Conservation (phyloP, 2,888 invertebrate genomes). For the Sclerodermus sp. region DNA sequence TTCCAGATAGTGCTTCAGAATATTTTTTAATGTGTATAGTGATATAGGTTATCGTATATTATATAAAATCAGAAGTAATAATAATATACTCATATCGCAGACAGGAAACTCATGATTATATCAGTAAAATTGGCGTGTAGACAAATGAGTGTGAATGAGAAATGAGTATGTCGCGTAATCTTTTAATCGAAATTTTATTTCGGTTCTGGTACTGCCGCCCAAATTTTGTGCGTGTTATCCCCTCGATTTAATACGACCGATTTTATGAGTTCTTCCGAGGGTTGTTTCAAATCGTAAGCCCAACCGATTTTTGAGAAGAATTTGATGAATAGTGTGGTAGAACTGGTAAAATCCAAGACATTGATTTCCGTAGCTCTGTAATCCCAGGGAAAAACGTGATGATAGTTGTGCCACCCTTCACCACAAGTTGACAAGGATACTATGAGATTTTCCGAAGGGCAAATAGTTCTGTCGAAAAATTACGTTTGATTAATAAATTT, state of each 20-base stretch:
- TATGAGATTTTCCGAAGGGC: slow-evolving; percentile 33
- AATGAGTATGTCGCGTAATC: background rate
- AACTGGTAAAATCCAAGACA: slow-evolving; percentile 65
- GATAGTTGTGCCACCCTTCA: slow-evolving; percentile 69
- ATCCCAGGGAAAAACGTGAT: slow-evolving; percentile 91
- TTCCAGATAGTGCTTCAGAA: too few relatives aligned
- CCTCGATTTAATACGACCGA: slow-evolving; percentile 62
- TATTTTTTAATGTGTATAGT: too few relatives aligned
- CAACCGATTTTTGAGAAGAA: slow-evolving; percentile 69
- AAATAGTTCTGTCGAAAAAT: slow-evolving; percentile 23
- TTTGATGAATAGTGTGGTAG: slow-evolving; percentile 70
- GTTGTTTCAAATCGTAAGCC: slow-evolving; percentile 75
- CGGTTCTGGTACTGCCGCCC: background rate
- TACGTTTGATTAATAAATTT: too few relatives aligned
- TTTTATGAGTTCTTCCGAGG: slow-evolving; percentile 62
- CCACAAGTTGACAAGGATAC: slow-evolving; percentile 48
- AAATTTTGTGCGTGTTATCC: slow-evolving; percentile 47
- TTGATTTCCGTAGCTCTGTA: slow-evolving; percentile 73
- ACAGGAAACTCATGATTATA: too few relatives aligned
- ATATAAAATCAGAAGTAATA: too few relatives aligned
- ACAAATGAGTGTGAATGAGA: too few relatives aligned
- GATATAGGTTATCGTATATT: too few relatives aligned
- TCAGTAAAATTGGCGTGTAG: too few relatives aligned
- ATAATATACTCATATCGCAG: too few relatives aligned
- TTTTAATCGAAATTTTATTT: background rate